Conservation (phyloP, 2,113 vertebrate species). For the Catagonus wagneri region DNA sequence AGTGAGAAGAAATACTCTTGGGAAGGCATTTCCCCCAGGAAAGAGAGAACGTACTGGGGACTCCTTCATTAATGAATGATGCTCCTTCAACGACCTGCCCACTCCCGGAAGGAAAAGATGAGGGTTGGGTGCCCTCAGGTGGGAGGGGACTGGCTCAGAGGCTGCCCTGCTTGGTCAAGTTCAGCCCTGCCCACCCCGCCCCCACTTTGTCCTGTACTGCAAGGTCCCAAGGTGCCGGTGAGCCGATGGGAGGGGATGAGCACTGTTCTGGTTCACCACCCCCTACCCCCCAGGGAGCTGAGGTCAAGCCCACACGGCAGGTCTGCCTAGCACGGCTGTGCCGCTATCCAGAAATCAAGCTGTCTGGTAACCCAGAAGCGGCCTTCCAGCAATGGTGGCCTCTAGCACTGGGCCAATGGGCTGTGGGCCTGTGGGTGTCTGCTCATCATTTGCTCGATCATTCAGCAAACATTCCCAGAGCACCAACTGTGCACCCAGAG, state of each 20-base stretch:
- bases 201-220: fast-evolving
- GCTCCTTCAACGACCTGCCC: not conserved
- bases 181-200: not conserved
- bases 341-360: not conserved
- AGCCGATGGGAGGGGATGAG: not conserved
- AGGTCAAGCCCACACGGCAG: not conserved
- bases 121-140: no score
- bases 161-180: not conserved
- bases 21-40: not conserved
- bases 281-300: fast-evolving
- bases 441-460: not conserved
- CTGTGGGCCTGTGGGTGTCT: not conserved
- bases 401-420: fast-evolving
- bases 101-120: not conserved
- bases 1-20: not conserved
- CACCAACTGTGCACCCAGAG: not conserved
- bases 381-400: not conserved
- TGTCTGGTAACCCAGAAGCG: not conserved
- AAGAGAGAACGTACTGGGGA: not conserved
- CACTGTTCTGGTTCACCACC: fast-evolving
- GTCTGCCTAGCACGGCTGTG: not conserved
- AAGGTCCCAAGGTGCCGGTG: fast-evolving
- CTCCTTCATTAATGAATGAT: not conserved
- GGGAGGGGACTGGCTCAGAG: not conserved
- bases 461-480: fast-evolving